Percentiles rank a stretch among this genome's conserved stretches.
These are phyloP conservation scores for Eptatretus atami DNA, from an alignment of 2,797 vertebrate species.

Conservation along the genomic window DNA sequence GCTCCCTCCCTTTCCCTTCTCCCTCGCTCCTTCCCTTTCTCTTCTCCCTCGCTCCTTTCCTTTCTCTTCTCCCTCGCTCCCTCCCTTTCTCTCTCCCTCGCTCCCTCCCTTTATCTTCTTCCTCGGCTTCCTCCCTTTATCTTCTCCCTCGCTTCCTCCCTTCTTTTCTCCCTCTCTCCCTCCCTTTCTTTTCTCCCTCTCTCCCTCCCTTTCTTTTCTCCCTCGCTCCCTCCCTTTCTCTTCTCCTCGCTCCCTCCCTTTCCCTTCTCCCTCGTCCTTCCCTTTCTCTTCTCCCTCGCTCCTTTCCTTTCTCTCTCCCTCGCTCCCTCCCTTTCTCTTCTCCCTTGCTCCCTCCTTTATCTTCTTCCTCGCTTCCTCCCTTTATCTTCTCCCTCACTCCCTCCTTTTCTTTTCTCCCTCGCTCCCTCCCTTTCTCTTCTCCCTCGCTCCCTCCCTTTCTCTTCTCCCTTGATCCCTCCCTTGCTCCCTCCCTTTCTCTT, in stretches of 20 bases:
- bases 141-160: too few species aligned
- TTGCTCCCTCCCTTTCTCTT: too few species aligned
- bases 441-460: background rate
- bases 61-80: background rate
- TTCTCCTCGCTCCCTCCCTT: background rate
- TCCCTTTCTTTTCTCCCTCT: too few species aligned
- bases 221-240: too few species aligned
- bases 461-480: background rate
- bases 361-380: background rate
- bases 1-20: background rate
- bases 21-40: background rate
- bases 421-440: background rate
- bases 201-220: too few species aligned
- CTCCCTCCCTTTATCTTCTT: too few species aligned
- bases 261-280: background rate
- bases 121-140: too few species aligned
- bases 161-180: background rate
- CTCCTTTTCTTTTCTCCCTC: background rate
- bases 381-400: background rate
- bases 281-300: background rate
- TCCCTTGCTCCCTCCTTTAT: too few species aligned
- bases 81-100: background rate
- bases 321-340: background rate
- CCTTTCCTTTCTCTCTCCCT: background rate
- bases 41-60: too few species aligned